Evolutionary conservation across 2,797 vertebrate species (phyloP).

Genomic region (Ataeniobius toweri): DNA sequence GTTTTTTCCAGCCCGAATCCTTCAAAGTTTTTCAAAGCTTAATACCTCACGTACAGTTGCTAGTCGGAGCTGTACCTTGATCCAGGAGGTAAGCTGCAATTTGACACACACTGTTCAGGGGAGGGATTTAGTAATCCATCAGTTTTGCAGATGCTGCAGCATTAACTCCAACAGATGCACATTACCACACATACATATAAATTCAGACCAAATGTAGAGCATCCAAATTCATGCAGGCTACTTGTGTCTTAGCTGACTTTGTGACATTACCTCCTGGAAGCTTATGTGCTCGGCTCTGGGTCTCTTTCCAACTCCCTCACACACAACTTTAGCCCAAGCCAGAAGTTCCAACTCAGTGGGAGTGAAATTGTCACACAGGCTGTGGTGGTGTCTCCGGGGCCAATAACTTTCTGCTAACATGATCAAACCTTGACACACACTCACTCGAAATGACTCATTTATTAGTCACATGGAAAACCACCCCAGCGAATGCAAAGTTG

Average conservation of each 20-base stretch:
- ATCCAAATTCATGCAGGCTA: constrained; percentile 3
- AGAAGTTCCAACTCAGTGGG: constrained; percentile 27
- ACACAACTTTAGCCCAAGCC: constrained; percentile 17
- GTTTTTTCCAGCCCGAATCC: background rate
- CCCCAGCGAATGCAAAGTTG: background rate
- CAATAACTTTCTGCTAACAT: constrained; percentile 25
- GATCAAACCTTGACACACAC: constrained; percentile 14
- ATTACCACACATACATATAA: background rate
- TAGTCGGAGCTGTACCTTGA: constrained; percentile 13
- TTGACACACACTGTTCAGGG: background rate
- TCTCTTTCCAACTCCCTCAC: background rate
- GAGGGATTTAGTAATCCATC: constrained; percentile 11
- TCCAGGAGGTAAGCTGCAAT: constrained; percentile 5
- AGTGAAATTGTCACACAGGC: constrained; percentile 33
- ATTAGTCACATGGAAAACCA: constrained; percentile 15
- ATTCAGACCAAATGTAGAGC: background rate
- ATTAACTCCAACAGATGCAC: background rate
- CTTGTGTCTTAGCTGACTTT: constrained; percentile 13
- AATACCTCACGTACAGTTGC: background rate
- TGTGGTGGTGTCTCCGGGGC: constrained; percentile 30
- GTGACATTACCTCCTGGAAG: constrained; percentile 25
- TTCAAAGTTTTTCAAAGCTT: background rate
- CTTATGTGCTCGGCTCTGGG: background rate
- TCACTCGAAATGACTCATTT: constrained; percentile 15
- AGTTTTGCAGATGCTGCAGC: constrained; percentile 10